Base-by-base conservation (phyloP, 2,888 invertebrate genomes). In the Habrosyne pyritoides region DNA sequence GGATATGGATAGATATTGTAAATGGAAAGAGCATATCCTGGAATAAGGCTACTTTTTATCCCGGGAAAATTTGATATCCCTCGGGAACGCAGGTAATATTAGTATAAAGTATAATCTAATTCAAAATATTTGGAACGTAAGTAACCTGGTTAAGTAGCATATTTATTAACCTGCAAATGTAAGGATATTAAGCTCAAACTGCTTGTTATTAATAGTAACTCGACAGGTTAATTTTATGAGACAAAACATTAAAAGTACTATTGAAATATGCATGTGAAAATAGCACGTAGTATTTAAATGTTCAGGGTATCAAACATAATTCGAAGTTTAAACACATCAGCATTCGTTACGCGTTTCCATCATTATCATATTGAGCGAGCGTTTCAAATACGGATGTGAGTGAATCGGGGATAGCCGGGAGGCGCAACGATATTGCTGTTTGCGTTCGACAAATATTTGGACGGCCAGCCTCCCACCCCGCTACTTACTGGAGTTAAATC, bases 401-500 rank as follows among this genome's bases (percentile, higher is more conserved):
- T 69, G 71, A 65, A 71, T 64, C 75, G 71, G 66, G 75, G 71
- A 64, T 71, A 73, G 87, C 87, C 87, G 70, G 73, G 75, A 84
- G 87, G 84, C 86, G 77, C 83, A 81, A 67, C 89, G 86, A 90
- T 91, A 91, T 91, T 91, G 84, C 92, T 91, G 89, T 91, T 90
- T 91, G 86, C 83, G 59, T 55, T 59, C 74, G 47, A 73, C 88
- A 87, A 91, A 91, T 83, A 84, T 89, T 91, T 86, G 84, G 65
- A 61, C 76, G 71, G 63, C 62, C 67, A 68, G 62, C 61, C 77
- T 72, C 70, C 75, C 82, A 72, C 77, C 82, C 83, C 84, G 83
- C 84, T 89, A 87, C 90, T 89, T 89, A 89, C 87, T 82, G 86
- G 85, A 90, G 90, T 91, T 92, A 91, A 79, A 89, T 87, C 88